These are phyloP conservation scores for Anguilla marmorata DNA, from an alignment of 2,797 vertebrate species.

Conservation along the genomic window DNA sequence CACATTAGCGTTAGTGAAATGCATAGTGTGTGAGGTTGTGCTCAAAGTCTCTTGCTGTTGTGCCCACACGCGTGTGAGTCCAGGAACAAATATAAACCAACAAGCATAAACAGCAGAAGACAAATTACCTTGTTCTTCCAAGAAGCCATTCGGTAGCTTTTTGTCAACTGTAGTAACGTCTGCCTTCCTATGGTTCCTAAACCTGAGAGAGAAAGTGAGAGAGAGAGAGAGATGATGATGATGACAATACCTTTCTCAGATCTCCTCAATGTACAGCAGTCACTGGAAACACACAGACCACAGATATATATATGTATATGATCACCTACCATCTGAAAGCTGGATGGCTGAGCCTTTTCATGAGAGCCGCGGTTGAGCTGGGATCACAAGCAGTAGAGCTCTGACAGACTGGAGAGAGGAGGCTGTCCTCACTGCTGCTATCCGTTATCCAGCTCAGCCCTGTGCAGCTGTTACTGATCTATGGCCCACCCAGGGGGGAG, in stretches of 20 bases:
- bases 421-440: slow-evolving; percentile 48
- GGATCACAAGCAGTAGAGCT: slow-evolving; percentile 44
- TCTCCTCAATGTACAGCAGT: neutral
- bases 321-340: slow-evolving; percentile 62
- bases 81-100: slow-evolving; percentile 29
- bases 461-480: slow-evolving; percentile 51
- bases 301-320: slow-evolving; percentile 28
- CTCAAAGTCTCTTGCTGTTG: too few relatives aligned
- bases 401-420: slow-evolving; percentile 28
- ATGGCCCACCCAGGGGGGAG: slow-evolving; percentile 20
- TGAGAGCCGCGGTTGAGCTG: slow-evolving; percentile 45
- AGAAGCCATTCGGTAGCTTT: slow-evolving; percentile 93
- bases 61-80: neutral
- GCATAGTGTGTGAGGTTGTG: neutral
- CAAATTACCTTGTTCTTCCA: slow-evolving; percentile 91
- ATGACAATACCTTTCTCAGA: neutral
- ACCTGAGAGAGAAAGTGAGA: slow-evolving; percentile 67
- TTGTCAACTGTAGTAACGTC: slow-evolving; percentile 87
- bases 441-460: slow-evolving; percentile 37
- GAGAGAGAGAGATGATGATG: slow-evolving; percentile 5
- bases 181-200: slow-evolving; percentile 89
- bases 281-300: neutral
- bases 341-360: slow-evolving; percentile 67
- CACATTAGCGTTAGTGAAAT: neutral
- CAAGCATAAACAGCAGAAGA: slow-evolving; percentile 21